A percentile compares a stretch with the other conserved stretches of the same genome.
Evolutionary conservation across 2,797 vertebrate species (phyloP).

Genomic region (Neomorphus geoffroyi): DNA sequence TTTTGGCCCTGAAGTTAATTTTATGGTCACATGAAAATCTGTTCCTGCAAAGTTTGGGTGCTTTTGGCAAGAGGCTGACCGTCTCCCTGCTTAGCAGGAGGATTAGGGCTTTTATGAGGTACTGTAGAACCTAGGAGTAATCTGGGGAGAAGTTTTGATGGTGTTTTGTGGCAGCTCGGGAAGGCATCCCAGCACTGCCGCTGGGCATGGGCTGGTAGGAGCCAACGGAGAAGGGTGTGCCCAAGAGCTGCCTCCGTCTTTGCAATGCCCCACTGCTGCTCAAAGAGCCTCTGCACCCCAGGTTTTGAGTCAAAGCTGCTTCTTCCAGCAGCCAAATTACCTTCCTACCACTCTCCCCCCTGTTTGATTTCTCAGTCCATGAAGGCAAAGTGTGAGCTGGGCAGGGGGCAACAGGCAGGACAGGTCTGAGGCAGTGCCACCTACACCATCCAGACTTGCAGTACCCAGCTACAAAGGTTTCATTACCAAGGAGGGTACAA

Average conservation of each 20-base stretch:
- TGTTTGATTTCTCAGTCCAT: neutral
- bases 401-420: neutral
- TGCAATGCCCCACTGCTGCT: neutral
- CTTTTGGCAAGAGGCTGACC: neutral
- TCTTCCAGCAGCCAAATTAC: neutral
- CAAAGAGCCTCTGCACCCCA: rapidly evolving
- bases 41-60: neutral
- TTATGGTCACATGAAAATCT: neutral
- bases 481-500: rapidly evolving
- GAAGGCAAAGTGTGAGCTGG: neutral
- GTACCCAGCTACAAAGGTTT: neutral
- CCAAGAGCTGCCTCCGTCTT: rapidly evolving
- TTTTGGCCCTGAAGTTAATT: constrained; percentile 35
- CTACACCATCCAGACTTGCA: rapidly evolving
- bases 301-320: neutral
- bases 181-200: neutral
- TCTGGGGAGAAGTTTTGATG: neutral
- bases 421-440: neutral
- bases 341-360: neutral
- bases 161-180: neutral
- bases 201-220: neutral
- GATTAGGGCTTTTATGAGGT: neutral
- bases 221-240: rapidly evolving
- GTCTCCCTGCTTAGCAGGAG: neutral
- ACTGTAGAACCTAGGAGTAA: neutral